Percentiles rank a stretch among this genome's conserved stretches.
Evolutionary conservation across 2,888 invertebrate genomes (phyloP).

Genomic region (Leucozona laternaria): DNA sequence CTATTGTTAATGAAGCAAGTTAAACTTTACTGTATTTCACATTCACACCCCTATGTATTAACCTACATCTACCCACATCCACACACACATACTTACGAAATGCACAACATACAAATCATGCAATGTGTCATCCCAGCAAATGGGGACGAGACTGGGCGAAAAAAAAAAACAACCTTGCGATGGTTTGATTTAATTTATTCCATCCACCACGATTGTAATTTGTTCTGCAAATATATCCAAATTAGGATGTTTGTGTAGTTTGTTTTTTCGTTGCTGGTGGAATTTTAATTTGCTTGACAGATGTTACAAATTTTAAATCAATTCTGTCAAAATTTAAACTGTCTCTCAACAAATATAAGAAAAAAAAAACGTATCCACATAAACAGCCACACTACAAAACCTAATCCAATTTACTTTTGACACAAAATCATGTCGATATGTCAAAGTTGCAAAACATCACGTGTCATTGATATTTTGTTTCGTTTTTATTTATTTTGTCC

Average conservation of each 20-base stretch:
- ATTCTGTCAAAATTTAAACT: constrained; percentile 40
- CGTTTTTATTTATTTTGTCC: constrained; percentile 35
- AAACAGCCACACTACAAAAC: constrained; percentile 2
- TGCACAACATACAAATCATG: not conserved
- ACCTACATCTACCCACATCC: not conserved
- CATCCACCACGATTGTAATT: constrained; percentile 81
- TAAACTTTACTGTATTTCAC: not conserved
- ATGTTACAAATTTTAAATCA: constrained; percentile 36
- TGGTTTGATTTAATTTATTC: constrained; percentile 78
- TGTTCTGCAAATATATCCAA: constrained; percentile 81
- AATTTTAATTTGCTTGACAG: constrained; percentile 48
- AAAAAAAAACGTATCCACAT: not conserved
- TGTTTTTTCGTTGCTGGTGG: constrained; percentile 28
- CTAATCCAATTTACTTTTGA: constrained; percentile 60
- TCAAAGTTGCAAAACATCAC: constrained; percentile 34
- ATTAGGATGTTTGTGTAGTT: constrained; percentile 77
- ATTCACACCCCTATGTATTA: constrained; percentile 54
- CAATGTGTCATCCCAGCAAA: constrained; percentile 51
- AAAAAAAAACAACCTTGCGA: not conserved
- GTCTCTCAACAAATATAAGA: not conserved
- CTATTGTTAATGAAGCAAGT: too few relatives aligned
- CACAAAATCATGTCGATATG: constrained; percentile 53
- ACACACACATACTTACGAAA: not conserved
- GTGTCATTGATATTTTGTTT: constrained; percentile 71
- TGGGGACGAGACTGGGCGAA: constrained; percentile 5